phyloP scores from a whole-genome alignment of 2,797 vertebrate species.

The Cetoscarus ocellatus region DNA sequence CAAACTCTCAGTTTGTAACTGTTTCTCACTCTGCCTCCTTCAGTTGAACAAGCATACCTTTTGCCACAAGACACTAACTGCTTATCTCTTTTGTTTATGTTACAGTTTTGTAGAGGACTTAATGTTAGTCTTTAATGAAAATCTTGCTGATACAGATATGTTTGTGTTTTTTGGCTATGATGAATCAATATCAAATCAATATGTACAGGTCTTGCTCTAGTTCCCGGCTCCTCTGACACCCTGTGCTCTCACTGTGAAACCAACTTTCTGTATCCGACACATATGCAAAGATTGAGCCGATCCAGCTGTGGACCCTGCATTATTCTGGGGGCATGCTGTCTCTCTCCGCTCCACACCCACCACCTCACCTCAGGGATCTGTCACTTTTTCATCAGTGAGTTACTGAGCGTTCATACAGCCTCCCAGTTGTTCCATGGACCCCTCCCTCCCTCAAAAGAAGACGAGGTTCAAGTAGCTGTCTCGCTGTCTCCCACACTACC shows the following conservation, averaged over 20 bases:
- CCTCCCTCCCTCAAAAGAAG: slow-evolving; percentile 48
- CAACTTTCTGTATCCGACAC: slow-evolving; percentile 50
- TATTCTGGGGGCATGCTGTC: slow-evolving; percentile 66
- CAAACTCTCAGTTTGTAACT: too few relatives aligned
- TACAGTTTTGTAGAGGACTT: too few relatives aligned
- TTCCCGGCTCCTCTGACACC: slow-evolving; percentile 36
- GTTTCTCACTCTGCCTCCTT: too few relatives aligned
- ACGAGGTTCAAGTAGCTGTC: slow-evolving; percentile 70
- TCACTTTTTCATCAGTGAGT: slow-evolving; percentile 76
- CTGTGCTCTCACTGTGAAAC: slow-evolving; percentile 37
- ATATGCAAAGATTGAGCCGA: slow-evolving; percentile 53
- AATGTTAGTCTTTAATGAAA: too few relatives aligned
- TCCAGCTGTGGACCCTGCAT: slow-evolving; percentile 57
- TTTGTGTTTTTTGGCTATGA: too few relatives aligned
- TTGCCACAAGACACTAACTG: too few relatives aligned
- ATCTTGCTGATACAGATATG: too few relatives aligned
- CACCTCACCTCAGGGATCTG: slow-evolving; percentile 75
- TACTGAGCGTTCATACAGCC: slow-evolving; percentile 64
- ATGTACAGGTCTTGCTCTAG: background rate
- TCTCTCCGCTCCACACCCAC: slow-evolving; percentile 69
- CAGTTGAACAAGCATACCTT: too few relatives aligned
- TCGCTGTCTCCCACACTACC: slow-evolving; percentile 62
- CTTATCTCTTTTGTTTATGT: too few relatives aligned
- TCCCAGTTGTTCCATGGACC: slow-evolving; percentile 55
- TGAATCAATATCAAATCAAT: too few relatives aligned